Percentiles rank a stretch among this genome's conserved stretches.
Evolutionary conservation across 2,888 invertebrate genomes (phyloP).

Genomic region (Melolontha melolontha): DNA sequence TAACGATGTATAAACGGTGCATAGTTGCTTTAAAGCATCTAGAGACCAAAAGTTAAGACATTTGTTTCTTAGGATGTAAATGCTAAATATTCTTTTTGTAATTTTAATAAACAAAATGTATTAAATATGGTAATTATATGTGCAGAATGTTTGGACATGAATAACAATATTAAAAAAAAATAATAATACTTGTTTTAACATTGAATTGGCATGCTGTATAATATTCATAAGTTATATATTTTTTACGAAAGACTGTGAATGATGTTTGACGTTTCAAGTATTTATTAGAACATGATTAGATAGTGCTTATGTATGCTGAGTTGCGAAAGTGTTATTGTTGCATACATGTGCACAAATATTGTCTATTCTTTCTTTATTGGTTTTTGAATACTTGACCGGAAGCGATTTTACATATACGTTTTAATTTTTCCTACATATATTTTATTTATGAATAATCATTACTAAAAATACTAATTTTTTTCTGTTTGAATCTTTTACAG

Average conservation of each 20-base stretch:
- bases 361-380: slow-evolving; percentile 34
- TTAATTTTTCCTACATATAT: slow-evolving; percentile 34
- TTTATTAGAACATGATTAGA: slow-evolving; percentile 51
- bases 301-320: slow-evolving; percentile 62
- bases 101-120: slow-evolving; percentile 2
- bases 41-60: no score
- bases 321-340: slow-evolving; percentile 48
- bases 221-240: slow-evolving; percentile 37
- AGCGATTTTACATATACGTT: slow-evolving; percentile 30
- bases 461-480: slow-evolving; percentile 8
- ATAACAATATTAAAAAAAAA: slow-evolving; percentile 40
- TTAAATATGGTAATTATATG: slow-evolving; percentile 9
- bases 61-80: not conserved
- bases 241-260: slow-evolving; percentile 41
- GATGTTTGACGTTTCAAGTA: slow-evolving; percentile 42
- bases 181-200: slow-evolving; percentile 52
- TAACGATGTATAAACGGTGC: no score
- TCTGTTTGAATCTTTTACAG: slow-evolving; percentile 72
- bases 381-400: slow-evolving; percentile 37
- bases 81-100: not conserved
- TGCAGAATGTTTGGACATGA: slow-evolving; percentile 62
- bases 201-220: slow-evolving; percentile 52
- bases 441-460: slow-evolving; percentile 7
- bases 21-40: no score
- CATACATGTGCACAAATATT: slow-evolving; percentile 57